Percentiles rank a stretch among this genome's conserved stretches.
Conservation (phyloP, 2,113 vertebrate genomes). For the Saimiri boliviensis region DNA sequence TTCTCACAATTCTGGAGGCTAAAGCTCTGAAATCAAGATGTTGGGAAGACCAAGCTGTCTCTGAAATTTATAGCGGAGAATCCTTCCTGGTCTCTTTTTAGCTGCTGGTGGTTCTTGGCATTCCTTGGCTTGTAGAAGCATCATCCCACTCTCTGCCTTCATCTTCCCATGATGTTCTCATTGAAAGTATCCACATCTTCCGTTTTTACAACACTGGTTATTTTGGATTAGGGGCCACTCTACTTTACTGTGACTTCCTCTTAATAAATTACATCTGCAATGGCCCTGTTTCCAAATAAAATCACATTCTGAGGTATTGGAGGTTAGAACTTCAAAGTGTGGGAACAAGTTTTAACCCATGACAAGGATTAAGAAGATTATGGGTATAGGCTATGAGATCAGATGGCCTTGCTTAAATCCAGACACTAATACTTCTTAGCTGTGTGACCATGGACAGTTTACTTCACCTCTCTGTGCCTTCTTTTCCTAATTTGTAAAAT, state of each 20-base stretch:
- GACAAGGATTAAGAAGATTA: neutral
- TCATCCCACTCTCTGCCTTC: neutral
- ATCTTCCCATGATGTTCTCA: neutral
- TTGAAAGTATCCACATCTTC: neutral
- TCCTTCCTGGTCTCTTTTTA: too few relatives aligned
- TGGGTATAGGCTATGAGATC: fast-evolving
- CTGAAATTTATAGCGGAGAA: too few relatives aligned
- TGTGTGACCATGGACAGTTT: neutral
- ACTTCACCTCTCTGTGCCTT: neutral
- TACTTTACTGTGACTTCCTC: neutral
- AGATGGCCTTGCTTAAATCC: neutral
- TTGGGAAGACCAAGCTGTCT: too few relatives aligned
- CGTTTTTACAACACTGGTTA: neutral
- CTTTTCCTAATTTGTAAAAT: neutral
- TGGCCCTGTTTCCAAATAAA: neutral
- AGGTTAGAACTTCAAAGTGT: neutral
- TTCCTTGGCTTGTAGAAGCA: neutral
- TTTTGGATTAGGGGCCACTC: neutral
- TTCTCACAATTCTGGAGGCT: neutral
- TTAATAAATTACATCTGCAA: neutral
- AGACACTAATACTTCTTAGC: neutral
- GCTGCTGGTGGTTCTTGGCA: neutral
- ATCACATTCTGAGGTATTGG: neutral
- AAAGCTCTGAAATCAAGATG: neutral
- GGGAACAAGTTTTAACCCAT: neutral